Evolutionary conservation across 2,113 vertebrate genomes (phyloP).

Genomic region (Oreochromis tanganicae): DNA sequence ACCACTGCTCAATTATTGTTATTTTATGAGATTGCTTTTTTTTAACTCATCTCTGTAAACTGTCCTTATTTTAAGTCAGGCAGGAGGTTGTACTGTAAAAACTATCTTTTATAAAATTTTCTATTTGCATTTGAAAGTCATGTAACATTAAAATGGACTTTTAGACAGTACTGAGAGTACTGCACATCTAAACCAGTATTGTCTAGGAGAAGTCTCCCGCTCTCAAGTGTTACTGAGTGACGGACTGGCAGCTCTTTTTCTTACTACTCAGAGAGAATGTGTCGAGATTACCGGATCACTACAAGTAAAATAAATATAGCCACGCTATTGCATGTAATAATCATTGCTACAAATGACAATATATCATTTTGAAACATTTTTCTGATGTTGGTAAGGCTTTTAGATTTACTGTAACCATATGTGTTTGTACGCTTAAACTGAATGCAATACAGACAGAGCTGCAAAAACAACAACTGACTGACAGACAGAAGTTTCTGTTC

Average conservation of each 20-base stretch:
- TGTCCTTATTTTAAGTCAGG: neutral
- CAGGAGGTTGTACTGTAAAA: neutral
- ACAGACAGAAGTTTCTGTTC: slow-evolving; percentile 5
- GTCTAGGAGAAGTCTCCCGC: neutral
- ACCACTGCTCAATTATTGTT: neutral
- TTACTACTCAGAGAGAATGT: neutral
- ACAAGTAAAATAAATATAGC: neutral
- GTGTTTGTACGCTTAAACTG: neutral
- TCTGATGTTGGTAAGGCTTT: neutral
- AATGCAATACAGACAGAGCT: neutral
- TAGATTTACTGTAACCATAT: neutral
- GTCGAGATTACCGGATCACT: neutral
- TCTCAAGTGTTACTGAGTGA: neutral
- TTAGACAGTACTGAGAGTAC: neutral
- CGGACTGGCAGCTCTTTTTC: neutral
- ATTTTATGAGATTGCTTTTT: neutral
- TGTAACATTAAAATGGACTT: neutral
- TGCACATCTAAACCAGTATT: neutral
- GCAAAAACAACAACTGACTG: slow-evolving; percentile 16
- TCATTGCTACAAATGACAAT: neutral
- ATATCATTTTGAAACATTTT: neutral
- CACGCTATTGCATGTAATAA: neutral
- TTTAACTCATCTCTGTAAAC: accelerated
- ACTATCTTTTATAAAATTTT: neutral
- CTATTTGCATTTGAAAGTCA: neutral